Evolutionary conservation across 2,797 vertebrate species (phyloP).

Genomic region (Loris lydekkerianus): DNA sequence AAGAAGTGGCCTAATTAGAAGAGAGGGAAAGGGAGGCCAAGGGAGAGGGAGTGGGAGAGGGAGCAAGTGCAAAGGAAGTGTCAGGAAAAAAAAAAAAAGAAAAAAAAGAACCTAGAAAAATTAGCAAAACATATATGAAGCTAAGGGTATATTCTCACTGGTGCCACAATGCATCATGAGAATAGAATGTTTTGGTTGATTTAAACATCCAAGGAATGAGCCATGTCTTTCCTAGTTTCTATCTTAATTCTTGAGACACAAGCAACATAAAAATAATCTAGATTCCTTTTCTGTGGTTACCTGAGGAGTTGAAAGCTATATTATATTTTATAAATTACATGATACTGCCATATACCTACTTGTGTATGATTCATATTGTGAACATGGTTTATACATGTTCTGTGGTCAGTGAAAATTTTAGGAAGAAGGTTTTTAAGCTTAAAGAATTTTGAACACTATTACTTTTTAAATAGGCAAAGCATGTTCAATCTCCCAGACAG

Average conservation of each 20-base stretch:
- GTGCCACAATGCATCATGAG: constrained; percentile 74
- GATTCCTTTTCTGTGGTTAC: constrained; percentile 32
- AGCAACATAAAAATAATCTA: constrained; percentile 59
- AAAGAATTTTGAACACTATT: not conserved
- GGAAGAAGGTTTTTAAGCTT: not conserved
- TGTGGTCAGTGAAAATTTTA: not conserved
- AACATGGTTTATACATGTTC: not conserved
- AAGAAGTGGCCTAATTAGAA: constrained; percentile 88
- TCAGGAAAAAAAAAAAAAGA: constrained; percentile 75
- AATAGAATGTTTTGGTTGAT: constrained; percentile 80
- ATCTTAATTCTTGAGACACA: constrained; percentile 78
- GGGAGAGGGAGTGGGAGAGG: constrained; percentile 50
- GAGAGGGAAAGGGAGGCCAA: constrained; percentile 75
- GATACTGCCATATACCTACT: not conserved
- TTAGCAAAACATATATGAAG: constrained; percentile 77
- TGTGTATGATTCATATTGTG: not conserved
- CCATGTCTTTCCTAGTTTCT: constrained; percentile 75
- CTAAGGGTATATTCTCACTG: constrained; percentile 79
- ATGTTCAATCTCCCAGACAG: not conserved
- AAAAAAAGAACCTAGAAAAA: constrained; percentile 81
- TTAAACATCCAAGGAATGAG: constrained; percentile 69
- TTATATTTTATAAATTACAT: constrained; percentile 1
- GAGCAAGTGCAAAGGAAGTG: constrained; percentile 78
- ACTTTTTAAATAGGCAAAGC: constrained; percentile 5
- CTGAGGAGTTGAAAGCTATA: not conserved